Percentiles rank a stretch among this genome's conserved stretches.
Conservation (phyloP, 2,797 vertebrate genomes). For the Rhinatrema bivittatum region DNA sequence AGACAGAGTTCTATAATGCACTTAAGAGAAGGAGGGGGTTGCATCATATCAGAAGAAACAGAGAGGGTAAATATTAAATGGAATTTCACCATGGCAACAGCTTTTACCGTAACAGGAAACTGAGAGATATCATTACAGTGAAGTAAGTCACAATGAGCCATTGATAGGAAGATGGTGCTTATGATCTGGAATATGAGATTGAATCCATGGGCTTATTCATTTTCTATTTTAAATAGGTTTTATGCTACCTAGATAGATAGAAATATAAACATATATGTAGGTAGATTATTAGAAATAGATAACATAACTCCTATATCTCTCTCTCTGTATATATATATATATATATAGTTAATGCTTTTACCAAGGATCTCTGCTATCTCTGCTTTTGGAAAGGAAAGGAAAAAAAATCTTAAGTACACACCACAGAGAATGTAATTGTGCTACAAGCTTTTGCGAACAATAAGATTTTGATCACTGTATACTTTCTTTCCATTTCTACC, state of each 20-base stretch:
- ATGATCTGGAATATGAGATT: neutral
- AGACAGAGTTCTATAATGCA: slow-evolving; percentile 53
- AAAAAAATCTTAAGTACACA: slow-evolving; percentile 10
- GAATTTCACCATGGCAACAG: slow-evolving; percentile 34
- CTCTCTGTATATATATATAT: too few relatives aligned
- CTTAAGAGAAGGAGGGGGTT: slow-evolving; percentile 37
- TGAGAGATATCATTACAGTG: slow-evolving; percentile 21
- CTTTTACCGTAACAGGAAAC: slow-evolving; percentile 45
- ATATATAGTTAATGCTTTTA: too few relatives aligned
- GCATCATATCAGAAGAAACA: slow-evolving; percentile 51
- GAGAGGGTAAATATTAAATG: slow-evolving; percentile 36
- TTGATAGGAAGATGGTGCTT: slow-evolving; percentile 2
- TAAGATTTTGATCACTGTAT: slow-evolving; percentile 7
- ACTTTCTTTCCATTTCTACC: too few relatives aligned
- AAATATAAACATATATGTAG: too few relatives aligned
- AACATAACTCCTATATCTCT: too few relatives aligned
- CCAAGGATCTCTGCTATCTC: slow-evolving; percentile 17
- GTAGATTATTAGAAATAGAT: too few relatives aligned
- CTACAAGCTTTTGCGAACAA: slow-evolving; percentile 9
- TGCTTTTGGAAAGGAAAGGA: slow-evolving; percentile 2
- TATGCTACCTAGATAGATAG: too few relatives aligned
- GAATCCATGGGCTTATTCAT: neutral
- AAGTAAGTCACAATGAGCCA: slow-evolving; percentile 5
- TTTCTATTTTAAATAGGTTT: neutral
- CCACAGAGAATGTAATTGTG: neutral